Conservation (phyloP, 1,140 invertebrate species). For the Lamellibrachia luymesi region DNA sequence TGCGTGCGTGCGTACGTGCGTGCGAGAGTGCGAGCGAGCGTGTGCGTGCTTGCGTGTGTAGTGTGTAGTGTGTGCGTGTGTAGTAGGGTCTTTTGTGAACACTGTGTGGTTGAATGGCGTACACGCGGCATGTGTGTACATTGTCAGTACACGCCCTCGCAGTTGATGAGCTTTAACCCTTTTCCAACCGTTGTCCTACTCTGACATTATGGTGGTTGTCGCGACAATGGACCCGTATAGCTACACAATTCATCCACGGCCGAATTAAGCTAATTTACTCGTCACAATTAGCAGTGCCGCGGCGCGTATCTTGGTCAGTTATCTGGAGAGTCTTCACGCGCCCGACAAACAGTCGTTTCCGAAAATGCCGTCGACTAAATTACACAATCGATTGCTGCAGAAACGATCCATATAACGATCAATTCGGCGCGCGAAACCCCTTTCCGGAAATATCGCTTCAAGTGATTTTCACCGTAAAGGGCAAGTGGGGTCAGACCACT, state of each 20-base stretch:
- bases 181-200: background rate
- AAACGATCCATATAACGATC: background rate
- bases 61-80: background rate
- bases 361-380: background rate
- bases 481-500: background rate
- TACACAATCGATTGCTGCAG: background rate
- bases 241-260: background rate
- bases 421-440: background rate
- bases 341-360: background rate
- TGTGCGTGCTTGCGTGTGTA: background rate
- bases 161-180: background rate
- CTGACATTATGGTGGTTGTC: background rate
- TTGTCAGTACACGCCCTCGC: background rate
- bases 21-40: no score
- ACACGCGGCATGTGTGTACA: background rate
- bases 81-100: background rate
- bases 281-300: background rate
- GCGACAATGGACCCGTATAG: background rate
- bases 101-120: background rate
- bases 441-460: background rate
- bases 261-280: background rate
- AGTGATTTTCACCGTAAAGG: background rate
- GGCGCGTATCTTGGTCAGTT: background rate
- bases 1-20: no score
- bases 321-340: background rate